Base-by-base conservation (phyloP, 1,140 invertebrate genomes). In the Temnothorax nylanderi region DNA sequence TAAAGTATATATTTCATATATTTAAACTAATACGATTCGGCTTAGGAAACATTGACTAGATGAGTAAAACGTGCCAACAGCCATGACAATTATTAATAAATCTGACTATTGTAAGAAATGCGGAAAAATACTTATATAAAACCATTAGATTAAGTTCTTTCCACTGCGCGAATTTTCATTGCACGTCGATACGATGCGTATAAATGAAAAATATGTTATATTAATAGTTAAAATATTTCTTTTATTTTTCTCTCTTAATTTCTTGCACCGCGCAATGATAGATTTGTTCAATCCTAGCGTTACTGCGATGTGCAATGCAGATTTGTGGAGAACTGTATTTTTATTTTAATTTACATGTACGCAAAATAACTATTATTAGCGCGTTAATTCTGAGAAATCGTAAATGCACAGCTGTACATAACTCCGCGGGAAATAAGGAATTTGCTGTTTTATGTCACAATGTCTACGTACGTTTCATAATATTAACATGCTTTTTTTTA, bases 31-130 rank as follows among this genome's bases (percentile, higher is more conserved):
- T 81, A 75, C 13, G 18, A 84, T 71, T 69, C 8, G 34, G 32
- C 37, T 56, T 56, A 75, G n/a, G 49, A 87, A 77, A 58, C 82
- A 69, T 69, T 69, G 87, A 82, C 21, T 60, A 81, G 77, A 74
- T 26, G n/a, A 18, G 7, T 85, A 64, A 80, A 37, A 74, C 32
- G 41, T 75, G 51, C 56, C 90, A 51, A 78, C 32, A 89, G 47
- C 90, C 89, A 91, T 91, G 90, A 89, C 89, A 87, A 91, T 64
- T 87, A 88, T 62, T 72, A 62, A 86, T 47, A 90, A 88, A 88
- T 91, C 89, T 88, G 89, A 88, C 34, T 90, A 87, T 51, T 26
- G 8, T 49, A 49, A 75, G 51, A 75, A 37, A 74, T 58, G 26
- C 18, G 56, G 7, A 74, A 54, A 64, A 72, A 67, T 64, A 58